These are phyloP conservation scores for Bergia sp. DNA, from an alignment of 92 coral and sea anemone species.

Conservation along the genomic window DNA sequence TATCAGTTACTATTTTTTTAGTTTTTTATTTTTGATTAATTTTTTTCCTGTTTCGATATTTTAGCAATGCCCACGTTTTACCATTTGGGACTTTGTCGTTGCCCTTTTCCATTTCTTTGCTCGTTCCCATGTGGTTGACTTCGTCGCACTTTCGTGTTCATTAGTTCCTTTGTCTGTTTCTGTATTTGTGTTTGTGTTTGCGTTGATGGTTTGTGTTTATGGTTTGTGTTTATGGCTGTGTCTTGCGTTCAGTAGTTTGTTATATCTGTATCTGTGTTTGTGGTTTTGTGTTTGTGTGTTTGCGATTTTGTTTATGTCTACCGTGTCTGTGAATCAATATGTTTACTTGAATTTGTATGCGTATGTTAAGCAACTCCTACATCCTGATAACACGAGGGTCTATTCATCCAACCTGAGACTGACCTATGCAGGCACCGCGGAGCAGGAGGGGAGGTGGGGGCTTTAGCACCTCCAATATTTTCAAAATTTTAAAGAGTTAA, in stretches of 20 bases:
- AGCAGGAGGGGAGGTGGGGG: too few relatives aligned
- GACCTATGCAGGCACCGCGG: too few relatives aligned
- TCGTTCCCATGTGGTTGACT: neutral
- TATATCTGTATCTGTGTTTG: neutral
- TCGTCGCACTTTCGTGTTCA: neutral
- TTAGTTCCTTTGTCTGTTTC: neutral
- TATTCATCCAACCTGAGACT: too few relatives aligned
- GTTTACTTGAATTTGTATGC: too few relatives aligned
- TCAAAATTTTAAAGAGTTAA: too few relatives aligned
- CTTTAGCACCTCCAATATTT: too few relatives aligned
- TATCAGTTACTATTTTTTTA: neutral
- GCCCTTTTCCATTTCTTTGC: neutral
- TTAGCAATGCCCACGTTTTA: too few relatives aligned
- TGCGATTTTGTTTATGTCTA: neutral
- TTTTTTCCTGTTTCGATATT: too few relatives aligned
- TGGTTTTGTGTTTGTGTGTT: neutral
- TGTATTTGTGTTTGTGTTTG: neutral
- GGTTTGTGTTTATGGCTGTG: neutral
- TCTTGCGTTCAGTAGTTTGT: neutral
- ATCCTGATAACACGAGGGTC: too few relatives aligned
- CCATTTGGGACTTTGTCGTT: neutral
- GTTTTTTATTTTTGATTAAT: neutral
- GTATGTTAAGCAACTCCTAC: too few relatives aligned
- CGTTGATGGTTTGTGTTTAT: neutral
- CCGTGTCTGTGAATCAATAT: neutral